Percentiles rank a stretch among this genome's conserved stretches.
These are phyloP conservation scores for Palythoa caribaeorum DNA, from an alignment of 92 coral and sea anemone genomes.

Conservation along the genomic window DNA sequence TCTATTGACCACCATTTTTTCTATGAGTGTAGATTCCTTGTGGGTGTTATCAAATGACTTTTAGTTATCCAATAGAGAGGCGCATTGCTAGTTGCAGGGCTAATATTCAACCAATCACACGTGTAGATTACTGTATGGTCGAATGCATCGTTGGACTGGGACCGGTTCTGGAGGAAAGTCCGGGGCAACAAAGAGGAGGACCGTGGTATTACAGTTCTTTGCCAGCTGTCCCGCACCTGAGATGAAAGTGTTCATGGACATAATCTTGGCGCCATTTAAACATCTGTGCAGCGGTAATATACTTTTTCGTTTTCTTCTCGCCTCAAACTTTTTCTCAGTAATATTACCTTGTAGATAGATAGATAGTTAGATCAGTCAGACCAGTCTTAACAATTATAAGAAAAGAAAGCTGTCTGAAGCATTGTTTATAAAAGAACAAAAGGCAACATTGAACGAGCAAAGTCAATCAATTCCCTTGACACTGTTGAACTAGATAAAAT, in stretches of 20 bases:
- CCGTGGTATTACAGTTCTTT: slow-evolving; percentile 85
- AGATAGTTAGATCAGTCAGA: too few relatives aligned
- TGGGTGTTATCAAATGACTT: neutral
- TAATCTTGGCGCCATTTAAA: slow-evolving; percentile 85
- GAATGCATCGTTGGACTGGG: slow-evolving; percentile 98
- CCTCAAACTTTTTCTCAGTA: neutral
- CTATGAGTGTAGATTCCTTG: neutral
- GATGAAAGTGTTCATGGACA: slow-evolving; percentile 87
- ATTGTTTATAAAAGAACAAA: too few relatives aligned
- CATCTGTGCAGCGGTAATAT: slow-evolving; percentile 80
- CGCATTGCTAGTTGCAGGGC: neutral
- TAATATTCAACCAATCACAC: too few relatives aligned
- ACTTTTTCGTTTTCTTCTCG: neutral
- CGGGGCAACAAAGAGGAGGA: slow-evolving; percentile 81
- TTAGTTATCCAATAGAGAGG: neutral
- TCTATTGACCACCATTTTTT: too few relatives aligned
- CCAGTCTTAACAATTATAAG: too few relatives aligned
- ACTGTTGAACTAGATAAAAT: too few relatives aligned
- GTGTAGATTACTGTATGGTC: slow-evolving; percentile 84
- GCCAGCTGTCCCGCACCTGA: slow-evolving; percentile 86
- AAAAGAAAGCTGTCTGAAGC: too few relatives aligned
- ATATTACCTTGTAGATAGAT: neutral
- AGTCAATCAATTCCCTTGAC: too few relatives aligned
- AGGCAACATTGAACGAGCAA: too few relatives aligned
- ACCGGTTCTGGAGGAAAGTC: slow-evolving; percentile 91